Evolutionary conservation across 2,888 invertebrate species (phyloP).

Genomic region (Acronicta aceris): DNA sequence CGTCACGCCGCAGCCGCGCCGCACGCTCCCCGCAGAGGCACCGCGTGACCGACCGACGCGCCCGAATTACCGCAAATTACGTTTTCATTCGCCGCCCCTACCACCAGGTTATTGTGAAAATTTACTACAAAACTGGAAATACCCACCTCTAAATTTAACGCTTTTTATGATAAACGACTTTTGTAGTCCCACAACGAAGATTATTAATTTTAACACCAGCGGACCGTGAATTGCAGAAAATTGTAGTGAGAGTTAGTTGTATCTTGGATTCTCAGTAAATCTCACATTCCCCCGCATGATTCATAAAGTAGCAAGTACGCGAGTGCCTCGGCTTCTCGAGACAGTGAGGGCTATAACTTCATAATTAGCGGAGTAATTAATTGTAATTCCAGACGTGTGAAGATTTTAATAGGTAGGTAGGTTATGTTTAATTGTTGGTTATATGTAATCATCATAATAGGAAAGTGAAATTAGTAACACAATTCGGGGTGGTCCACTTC

Average conservation of each 20-base stretch:
- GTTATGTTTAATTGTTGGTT: conserved; percentile 33
- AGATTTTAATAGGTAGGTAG: conserved; percentile 34
- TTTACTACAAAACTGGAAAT: conserved; percentile 64
- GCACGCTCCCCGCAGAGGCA: conserved; percentile 52
- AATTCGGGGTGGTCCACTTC: conserved; percentile 30
- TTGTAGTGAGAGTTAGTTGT: conserved; percentile 55
- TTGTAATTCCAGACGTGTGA: conserved; percentile 52
- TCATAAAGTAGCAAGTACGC: conserved; percentile 25
- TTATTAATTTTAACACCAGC: conserved; percentile 58
- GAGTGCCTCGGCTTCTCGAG: conserved; percentile 5
- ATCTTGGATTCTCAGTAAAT: conserved; percentile 56
- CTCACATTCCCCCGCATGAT: conserved; percentile 50
- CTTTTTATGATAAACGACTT: conserved; percentile 56
- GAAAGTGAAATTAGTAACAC: conserved; percentile 51
- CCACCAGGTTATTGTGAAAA: conserved; percentile 65
- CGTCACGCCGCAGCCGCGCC: conserved; percentile 25
- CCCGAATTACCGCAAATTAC: conserved; percentile 83
- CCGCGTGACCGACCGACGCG: conserved; percentile 64
- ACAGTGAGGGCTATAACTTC: conserved; percentile 51
- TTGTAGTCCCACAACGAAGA: conserved; percentile 43
- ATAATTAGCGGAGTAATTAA: conserved; percentile 55
- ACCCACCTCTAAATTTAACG: conserved; percentile 57
- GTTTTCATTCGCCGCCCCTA: conserved; percentile 78
- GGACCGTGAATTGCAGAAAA: conserved; percentile 59
- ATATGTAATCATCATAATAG: conserved; percentile 21